Conservation (phyloP, 2,888 invertebrate species). For the Diarsia rubi region DNA sequence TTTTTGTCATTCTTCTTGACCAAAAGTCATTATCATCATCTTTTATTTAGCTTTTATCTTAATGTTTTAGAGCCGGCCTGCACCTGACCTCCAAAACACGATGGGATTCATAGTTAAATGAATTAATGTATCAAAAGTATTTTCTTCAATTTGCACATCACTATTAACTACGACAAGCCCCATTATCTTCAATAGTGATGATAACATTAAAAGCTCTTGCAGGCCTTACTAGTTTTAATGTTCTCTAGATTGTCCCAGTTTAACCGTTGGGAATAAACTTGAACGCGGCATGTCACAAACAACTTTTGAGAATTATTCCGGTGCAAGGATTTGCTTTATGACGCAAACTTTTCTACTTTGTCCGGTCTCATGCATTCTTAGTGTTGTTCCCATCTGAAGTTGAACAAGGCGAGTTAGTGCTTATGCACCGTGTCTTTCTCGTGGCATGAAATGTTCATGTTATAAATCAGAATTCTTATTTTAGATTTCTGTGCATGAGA, state of each 20-base stretch:
- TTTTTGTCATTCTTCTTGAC: background rate
- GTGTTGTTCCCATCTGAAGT: slow-evolving; percentile 53
- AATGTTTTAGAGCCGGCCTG: background rate
- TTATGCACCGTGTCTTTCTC: slow-evolving; percentile 54
- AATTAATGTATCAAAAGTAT: background rate
- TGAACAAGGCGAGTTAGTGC: slow-evolving; percentile 34
- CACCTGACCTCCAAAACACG: background rate
- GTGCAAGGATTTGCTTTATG: slow-evolving; percentile 64
- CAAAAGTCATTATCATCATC: background rate
- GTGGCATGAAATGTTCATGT: slow-evolving; percentile 39
- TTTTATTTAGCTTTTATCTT: background rate
- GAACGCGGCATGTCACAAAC: slow-evolving; percentile 49
- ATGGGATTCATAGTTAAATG: background rate
- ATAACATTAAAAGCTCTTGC: slow-evolving; percentile 28
- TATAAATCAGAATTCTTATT: slow-evolving; percentile 46
- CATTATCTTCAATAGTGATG: slow-evolving; percentile 21
- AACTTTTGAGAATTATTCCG: slow-evolving; percentile 61
- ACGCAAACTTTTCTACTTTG: slow-evolving; percentile 62
- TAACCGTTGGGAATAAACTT: slow-evolving; percentile 52
- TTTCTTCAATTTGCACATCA: background rate
- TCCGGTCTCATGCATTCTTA: slow-evolving; percentile 57
- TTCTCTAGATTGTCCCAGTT: slow-evolving; percentile 51
- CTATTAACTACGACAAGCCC: background rate
- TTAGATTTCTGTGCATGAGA: slow-evolving; percentile 2
- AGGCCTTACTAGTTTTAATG: slow-evolving; percentile 36